These are phyloP conservation scores for Lydus trimaculatus DNA, from an alignment of 2,888 invertebrate species.

Conservation along the genomic window DNA sequence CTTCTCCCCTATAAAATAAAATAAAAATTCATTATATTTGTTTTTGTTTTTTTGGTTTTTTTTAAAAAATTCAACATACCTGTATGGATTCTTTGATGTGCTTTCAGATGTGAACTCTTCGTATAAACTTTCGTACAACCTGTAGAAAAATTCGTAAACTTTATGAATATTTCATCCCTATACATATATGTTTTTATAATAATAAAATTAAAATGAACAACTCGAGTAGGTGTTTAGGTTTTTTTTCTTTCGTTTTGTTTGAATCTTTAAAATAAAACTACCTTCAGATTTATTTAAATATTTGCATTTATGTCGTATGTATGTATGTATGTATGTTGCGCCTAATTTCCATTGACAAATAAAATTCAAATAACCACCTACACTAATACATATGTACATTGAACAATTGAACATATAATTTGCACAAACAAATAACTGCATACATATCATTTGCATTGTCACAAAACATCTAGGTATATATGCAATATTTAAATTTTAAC, in stretches of 20 bases:
- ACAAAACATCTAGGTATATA: slow-evolving; percentile 11
- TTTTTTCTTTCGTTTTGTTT: neutral
- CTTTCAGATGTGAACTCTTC: slow-evolving; percentile 97
- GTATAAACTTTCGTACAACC: slow-evolving; percentile 98
- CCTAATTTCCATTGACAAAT: slow-evolving; percentile 30
- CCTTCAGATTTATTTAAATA: slow-evolving; percentile 16
- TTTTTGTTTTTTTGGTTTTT: too few species aligned
- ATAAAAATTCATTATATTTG: slow-evolving; percentile 7
- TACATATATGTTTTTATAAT: neutral
- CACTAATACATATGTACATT: slow-evolving; percentile 25
- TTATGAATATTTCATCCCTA: slow-evolving; percentile 5
- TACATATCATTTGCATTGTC: slow-evolving; percentile 41
- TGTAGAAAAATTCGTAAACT: slow-evolving; percentile 63
- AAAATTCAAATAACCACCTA: slow-evolving; percentile 38
- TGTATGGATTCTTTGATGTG: slow-evolving; percentile 97
- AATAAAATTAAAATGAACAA: neutral
- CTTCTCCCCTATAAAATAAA: slow-evolving; percentile 81
- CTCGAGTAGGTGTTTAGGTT: neutral
- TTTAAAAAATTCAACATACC: slow-evolving; percentile 72
- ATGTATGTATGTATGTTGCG: slow-evolving; percentile 23
- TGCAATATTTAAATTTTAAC: slow-evolving; percentile 17
- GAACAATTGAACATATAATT: slow-evolving; percentile 45
- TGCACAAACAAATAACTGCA: slow-evolving; percentile 44
- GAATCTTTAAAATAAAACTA: neutral
- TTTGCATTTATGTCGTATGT: slow-evolving; percentile 20